Conservation (phyloP, 2,888 invertebrate species). For the Conistra vaccinii region DNA sequence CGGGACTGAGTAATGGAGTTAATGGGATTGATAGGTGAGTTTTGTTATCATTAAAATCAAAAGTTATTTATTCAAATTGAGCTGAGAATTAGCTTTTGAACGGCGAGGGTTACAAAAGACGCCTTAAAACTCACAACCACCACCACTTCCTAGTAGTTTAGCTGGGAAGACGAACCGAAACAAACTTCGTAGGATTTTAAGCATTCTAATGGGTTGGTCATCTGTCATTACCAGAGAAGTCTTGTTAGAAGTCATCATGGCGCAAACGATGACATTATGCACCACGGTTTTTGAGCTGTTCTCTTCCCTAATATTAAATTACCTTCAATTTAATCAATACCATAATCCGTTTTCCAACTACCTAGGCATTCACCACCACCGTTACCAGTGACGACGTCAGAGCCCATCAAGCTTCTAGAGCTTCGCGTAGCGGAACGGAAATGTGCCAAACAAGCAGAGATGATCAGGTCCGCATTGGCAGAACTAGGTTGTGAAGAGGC, state of each 20-base stretch:
- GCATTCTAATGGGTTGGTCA: not conserved
- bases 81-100: not conserved
- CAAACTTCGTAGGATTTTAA: too few species aligned
- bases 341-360: not conserved
- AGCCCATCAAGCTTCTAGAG: conserved; percentile 94
- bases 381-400: conserved; percentile 86
- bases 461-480: conserved; percentile 95
- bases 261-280: not conserved
- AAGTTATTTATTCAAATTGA: not conserved
- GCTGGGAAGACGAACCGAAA: not conserved
- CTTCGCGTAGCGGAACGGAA: conserved; percentile 96
- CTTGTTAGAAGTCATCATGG: not conserved
- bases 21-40: conserved; percentile 89
- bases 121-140: not conserved
- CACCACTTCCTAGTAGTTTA: not conserved
- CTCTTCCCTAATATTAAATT: not conserved
- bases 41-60: not conserved
- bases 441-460: conserved; percentile 95
- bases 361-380: conserved; percentile 88
- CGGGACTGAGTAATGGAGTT: conserved; percentile 88
- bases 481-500: conserved; percentile 97
- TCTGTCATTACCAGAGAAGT: not conserved
- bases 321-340: not conserved
- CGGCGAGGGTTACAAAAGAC: not conserved
- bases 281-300: not conserved